A percentile compares a stretch with the other conserved stretches of the same genome.
Evolutionary conservation across 2,888 invertebrate genomes (phyloP).

Genomic region (Chalcosyrphus nemorum): DNA sequence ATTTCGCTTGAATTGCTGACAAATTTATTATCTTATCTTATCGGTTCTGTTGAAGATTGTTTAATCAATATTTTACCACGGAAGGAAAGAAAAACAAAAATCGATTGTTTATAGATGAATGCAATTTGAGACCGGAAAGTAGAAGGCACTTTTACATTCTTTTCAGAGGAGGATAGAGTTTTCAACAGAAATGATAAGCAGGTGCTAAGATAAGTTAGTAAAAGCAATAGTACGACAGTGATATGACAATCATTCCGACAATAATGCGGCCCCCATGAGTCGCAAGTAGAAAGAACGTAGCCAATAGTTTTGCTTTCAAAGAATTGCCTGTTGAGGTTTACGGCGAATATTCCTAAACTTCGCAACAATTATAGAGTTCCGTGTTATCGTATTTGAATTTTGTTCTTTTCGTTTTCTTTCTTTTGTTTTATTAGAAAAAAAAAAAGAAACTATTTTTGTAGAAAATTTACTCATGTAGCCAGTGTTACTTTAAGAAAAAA

Average conservation of each 20-base stretch:
- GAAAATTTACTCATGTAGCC: constrained; percentile 1
- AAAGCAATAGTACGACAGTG: too few relatives aligned
- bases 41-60: background rate
- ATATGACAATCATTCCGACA: too few relatives aligned
- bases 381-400: background rate
- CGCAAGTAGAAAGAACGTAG: too few relatives aligned
- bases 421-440: background rate
- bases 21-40: constrained; percentile 23
- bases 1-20: background rate
- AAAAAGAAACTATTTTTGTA: too few relatives aligned
- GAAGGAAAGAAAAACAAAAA: background rate
- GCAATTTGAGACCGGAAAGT: background rate
- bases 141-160: background rate
- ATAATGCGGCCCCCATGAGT: too few relatives aligned
- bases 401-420: background rate
- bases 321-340: too few relatives aligned
- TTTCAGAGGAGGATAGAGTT: too few relatives aligned
- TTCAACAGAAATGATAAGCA: too few relatives aligned
- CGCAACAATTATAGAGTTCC: too few relatives aligned
- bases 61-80: background rate
- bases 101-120: background rate
- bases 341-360: too few relatives aligned
- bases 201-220: too few relatives aligned
- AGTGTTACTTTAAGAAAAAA: constrained; percentile 13
- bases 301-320: too few relatives aligned